Evolutionary conservation across 2,113 vertebrate species (phyloP), one percentile per base, ranked within the genome.

Genomic region (Hymenochirus boettgeri): DNA sequence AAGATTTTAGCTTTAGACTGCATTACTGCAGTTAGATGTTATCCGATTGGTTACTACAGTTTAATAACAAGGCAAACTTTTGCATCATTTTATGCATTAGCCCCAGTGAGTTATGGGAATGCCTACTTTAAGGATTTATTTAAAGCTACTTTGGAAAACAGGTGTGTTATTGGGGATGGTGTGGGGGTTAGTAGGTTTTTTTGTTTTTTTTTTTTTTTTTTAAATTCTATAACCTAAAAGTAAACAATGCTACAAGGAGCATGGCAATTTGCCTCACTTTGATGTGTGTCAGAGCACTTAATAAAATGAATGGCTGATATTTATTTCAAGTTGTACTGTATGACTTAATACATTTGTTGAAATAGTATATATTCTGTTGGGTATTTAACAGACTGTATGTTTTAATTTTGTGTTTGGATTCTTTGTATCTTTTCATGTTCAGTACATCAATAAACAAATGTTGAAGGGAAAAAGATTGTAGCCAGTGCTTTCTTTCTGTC

Each of bases 371-470:
- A 86, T 92, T 95, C 91, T 86, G 88, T 96, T 94, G 80, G 90
- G 80, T 97, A 97, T 96, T 96, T 94, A 95, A 94, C 86, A 92
- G 83, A 92, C 94, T 97, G 95, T 99, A 98, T 94, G 92, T 94
- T 97, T 80, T 91, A n/a, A 86, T 93, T 96, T 99, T 97, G 89
- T 94, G 92, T 98, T 99, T 94, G 87, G 78, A 91, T 96, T 88
- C 86, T 95, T 97, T 93, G 90, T 92, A 89, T 86, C 93, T 94
- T 89, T 92, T 87, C 92, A 93, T 96, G 93, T 97, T 97, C 90
- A 88, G 94, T 99, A 97, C 96, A 97, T 97, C 94, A 99, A 97
- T 98, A 98, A 99, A 99, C 92, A 92, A 88, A 76, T 90, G 88
- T 95, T 96, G 93, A 97, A 96, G 94, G 93, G 92, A 94, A 91